Conservation (phyloP, 2,888 invertebrate genomes). For the Cryptophagus acutangulus region DNA sequence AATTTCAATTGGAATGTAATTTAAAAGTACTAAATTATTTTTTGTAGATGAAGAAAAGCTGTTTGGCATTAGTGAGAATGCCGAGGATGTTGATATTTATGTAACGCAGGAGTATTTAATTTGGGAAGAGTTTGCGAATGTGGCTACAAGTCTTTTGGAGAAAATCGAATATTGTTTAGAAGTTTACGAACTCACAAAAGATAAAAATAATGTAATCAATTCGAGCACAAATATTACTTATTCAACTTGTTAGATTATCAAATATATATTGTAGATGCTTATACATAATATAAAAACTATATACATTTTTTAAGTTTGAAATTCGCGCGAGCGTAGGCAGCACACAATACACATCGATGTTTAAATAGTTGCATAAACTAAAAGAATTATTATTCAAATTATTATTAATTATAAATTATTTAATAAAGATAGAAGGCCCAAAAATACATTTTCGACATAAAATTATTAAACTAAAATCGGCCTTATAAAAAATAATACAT, state of each 20-base stretch:
- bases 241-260: conserved; percentile 41
- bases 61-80: conserved; percentile 48
- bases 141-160: conserved; percentile 69
- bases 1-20: neutral
- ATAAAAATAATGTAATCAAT: conserved; percentile 32
- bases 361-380: too few species aligned
- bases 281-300: conserved; percentile 12
- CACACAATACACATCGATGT: too few species aligned
- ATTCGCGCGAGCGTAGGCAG: too few species aligned
- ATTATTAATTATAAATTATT: too few species aligned
- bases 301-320: conserved; percentile 10
- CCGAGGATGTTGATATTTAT: conserved; percentile 41
- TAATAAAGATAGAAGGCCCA: too few species aligned
- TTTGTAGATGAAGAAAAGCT: conserved; percentile 56
- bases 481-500: conserved; percentile 5
- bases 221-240: conserved; percentile 44
- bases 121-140: conserved; percentile 73
- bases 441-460: conserved; percentile 3
- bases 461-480: conserved; percentile 8
- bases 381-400: too few species aligned
- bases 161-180: conserved; percentile 52
- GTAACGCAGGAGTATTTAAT: conserved; percentile 47
- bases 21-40: conserved; percentile 9
- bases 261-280: conserved; percentile 8
- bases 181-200: conserved; percentile 39